Evolutionary conservation across 2,113 vertebrate species (phyloP), one percentile per base, ranked within the genome.

Genomic region (Eidolon helvum): DNA sequence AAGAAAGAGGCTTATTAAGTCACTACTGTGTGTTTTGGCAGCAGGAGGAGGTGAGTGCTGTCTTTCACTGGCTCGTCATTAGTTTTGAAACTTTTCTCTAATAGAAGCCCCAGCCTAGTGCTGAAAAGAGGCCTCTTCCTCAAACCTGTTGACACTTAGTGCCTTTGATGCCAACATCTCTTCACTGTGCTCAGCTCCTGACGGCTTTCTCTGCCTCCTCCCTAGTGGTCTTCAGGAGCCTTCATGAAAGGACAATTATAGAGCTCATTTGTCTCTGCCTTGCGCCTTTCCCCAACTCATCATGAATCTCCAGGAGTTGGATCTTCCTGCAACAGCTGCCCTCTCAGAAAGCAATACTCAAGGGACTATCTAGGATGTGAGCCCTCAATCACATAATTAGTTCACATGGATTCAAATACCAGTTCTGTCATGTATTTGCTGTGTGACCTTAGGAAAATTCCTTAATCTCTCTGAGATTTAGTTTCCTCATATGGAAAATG

Each of bases 231-330:
- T 65, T 30, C 61, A 48, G 79, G 43, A 74, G 45, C 4, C 19
- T 78, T 55, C 65, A 21, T 55, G 35, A 7, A 53, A 80, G 68
- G 57, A 48, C 35, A 53, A 0, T 26, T n/a, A 38, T 0, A 2
- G 82, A 14, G 12, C 30, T 90, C 43, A 10, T 61, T 90, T 68
- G 2, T 63, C 65, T 85, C 86, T 86, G 59, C 82, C 94, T 87
- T 8, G 0, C 3, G 5, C 40, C 87, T 86, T 65, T 38, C 19
- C 50, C n/a, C 59, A 11, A 65, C 6, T 18, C 78, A 0, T 30
- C 28, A 1, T 9, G 43, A 45, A 33, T 33, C 53, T 88, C 77
- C 26, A 63, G 83, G 33, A 18, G 16, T 33, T 55, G 21, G 10
- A 69, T 14, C 53, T 65, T 48, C 84, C 78, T 48, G 2, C 1